These are phyloP conservation scores for Dicyrtoma fusca DNA, from an alignment of 2,888 invertebrate genomes.

Conservation along the genomic window DNA sequence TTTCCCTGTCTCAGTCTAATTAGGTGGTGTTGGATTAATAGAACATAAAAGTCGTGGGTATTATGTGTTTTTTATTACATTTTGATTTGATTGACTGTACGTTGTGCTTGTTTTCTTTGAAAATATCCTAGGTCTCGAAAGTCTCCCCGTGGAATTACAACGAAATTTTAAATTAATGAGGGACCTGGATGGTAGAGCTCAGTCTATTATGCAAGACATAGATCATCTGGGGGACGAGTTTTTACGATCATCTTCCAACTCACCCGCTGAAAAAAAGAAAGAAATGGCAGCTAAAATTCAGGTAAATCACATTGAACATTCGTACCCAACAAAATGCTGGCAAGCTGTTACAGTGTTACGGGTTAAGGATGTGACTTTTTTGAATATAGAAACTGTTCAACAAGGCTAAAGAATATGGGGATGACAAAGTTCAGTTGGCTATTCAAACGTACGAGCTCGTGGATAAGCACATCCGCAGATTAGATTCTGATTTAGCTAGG, in stretches of 20 bases:
- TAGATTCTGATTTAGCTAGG: slow-evolving; percentile 93
- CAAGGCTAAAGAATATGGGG: slow-evolving; percentile 93
- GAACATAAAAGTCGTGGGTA: no score
- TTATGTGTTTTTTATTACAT: no score
- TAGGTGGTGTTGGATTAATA: no score
- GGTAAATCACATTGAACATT: slow-evolving; percentile 38
- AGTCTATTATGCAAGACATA: slow-evolving; percentile 78
- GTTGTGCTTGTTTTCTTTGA: no score
- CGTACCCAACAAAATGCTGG: background rate
- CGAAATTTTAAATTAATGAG: slow-evolving; percentile 95
- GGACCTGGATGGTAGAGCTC: slow-evolving; percentile 89
- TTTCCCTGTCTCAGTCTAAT: no score
- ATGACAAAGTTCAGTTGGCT: slow-evolving; percentile 95
- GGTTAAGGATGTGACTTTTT: background rate
- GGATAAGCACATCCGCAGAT: slow-evolving; percentile 93
- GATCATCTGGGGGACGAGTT: slow-evolving; percentile 84
- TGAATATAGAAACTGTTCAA: slow-evolving; percentile 75
- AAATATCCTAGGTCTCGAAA: slow-evolving; percentile 76
- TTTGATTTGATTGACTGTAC: no score
- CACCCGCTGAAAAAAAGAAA: slow-evolving; percentile 77
- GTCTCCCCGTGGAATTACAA: slow-evolving; percentile 90
- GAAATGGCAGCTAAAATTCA: slow-evolving; percentile 78
- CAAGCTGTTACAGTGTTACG: background rate
- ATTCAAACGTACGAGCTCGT: slow-evolving; percentile 94
- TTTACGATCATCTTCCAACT: slow-evolving; percentile 71